These are phyloP conservation scores for Aptenodytes patagonicus DNA, from an alignment of 2,113 vertebrate species.

Conservation along the genomic window DNA sequence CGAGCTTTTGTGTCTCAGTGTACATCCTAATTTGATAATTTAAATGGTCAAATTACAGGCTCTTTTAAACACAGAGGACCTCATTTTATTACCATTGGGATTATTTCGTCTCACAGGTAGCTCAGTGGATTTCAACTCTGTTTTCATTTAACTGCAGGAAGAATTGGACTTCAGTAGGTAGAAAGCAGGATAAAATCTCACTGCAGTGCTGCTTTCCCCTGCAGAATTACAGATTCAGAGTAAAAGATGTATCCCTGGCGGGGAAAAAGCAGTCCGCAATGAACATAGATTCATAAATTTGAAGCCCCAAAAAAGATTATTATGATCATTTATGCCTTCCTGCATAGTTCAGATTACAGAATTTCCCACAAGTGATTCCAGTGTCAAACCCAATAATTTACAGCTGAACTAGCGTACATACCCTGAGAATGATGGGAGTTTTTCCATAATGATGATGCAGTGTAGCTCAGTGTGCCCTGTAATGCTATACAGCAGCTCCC, in stretches of 20 bases:
- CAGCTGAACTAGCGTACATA: not conserved
- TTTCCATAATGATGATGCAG: not conserved
- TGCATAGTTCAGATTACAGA: not conserved
- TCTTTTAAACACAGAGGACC: not conserved
- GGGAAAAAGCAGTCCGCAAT: not conserved
- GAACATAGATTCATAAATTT: not conserved
- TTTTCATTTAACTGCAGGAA: not conserved
- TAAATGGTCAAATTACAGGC: not conserved
- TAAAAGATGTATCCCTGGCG: not conserved
- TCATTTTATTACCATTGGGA: not conserved
- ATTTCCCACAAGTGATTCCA: slow-evolving; percentile 36
- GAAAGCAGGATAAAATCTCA: not conserved
- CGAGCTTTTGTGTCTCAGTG: not conserved
- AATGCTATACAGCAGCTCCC: not conserved
- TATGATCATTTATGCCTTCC: not conserved
- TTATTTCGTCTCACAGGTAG: not conserved
- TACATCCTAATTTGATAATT: not conserved
- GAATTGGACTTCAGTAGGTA: not conserved
- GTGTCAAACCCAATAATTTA: slow-evolving; percentile 35
- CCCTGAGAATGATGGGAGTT: not conserved
- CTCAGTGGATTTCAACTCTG: not conserved
- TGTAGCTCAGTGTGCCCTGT: not conserved
- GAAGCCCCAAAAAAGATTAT: not conserved
- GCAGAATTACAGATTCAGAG: not conserved
- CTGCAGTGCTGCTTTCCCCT: not conserved